phyloP scores from a whole-genome alignment of 2,113 vertebrate genomes.

The Silurus asotus region DNA sequence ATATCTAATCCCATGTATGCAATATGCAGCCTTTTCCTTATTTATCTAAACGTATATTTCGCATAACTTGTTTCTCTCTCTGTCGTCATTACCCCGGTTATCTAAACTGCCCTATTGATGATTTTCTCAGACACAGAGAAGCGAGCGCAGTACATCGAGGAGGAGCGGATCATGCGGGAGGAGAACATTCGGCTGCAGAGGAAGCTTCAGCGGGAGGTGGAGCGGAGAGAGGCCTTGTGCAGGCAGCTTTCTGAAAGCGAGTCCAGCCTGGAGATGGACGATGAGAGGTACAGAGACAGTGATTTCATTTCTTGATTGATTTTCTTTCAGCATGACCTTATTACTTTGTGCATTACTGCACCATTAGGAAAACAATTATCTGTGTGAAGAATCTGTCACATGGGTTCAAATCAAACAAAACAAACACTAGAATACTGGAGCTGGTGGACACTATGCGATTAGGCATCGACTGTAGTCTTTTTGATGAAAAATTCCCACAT shows the following conservation, averaged over 20 bases:
- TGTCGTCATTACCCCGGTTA: background rate
- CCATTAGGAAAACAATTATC: background rate
- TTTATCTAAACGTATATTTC: background rate
- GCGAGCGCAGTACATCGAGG: constrained; percentile 97
- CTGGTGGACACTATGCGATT: background rate
- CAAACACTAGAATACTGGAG: background rate
- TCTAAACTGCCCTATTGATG: background rate
- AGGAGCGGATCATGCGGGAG: constrained; percentile 97
- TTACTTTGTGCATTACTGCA: background rate
- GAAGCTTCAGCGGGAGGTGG: constrained; percentile 97
- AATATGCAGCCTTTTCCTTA: background rate
- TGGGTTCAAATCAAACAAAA: background rate
- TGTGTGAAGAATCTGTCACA: background rate
- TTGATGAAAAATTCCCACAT: background rate
- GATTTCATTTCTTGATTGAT: background rate
- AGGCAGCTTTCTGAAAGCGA: constrained; percentile 97
- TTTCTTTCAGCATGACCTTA: background rate
- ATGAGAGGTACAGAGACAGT: constrained; percentile 79
- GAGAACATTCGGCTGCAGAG: constrained; percentile 96
- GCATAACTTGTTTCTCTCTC: background rate
- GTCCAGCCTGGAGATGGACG: constrained; percentile 98
- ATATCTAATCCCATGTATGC: background rate
- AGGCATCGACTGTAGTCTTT: background rate
- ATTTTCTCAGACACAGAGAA: constrained; percentile 90
- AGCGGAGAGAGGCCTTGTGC: constrained; percentile 93